Base-by-base conservation (phyloP, 2,797 vertebrate species). In the Sphenopsis melanotis region DNA sequence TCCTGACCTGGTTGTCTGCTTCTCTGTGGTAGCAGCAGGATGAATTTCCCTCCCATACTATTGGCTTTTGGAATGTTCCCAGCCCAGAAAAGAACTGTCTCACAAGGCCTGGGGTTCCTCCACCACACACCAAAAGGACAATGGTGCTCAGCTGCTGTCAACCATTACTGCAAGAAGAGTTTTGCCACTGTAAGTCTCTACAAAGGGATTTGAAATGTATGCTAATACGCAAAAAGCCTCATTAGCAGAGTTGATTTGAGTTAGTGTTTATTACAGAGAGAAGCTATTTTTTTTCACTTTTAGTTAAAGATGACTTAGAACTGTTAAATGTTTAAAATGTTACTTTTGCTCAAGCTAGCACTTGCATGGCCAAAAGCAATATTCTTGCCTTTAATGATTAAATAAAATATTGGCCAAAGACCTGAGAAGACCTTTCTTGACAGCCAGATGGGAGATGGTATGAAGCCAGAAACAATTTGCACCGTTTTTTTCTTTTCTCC, bases 111-210 rank as follows among this genome's bases (percentile, higher is more conserved):
- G 30, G 19, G 4, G 21, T 37, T 85, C 2, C 2, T 59, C 55
- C 32, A 14, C 7, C 0, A 0, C 27, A 59, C 47, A 37, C n/a
- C 36, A 34, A 74, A 85, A 32, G 63, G 26, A 10, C 0, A 0
- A 53, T 14, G 19, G 32, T 34, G 24, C 34, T 63, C 2, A 0
- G 18, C 10, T 30, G 30, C 30, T 36, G 46, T 44, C 8, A 50
- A 3, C 18, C 0, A 1, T 19, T 39, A 39, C 8, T 37, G 34
- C 20, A 37, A 70, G 66, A 76, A 29, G n/a, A 56, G 18, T 64
- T 84, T 60, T 89, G 49, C 15, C 5, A 3, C 19, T 52, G 11
- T 71, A 59, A 66, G 50, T 50, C 52, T 63, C 49, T 36, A 42
- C 36, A 83, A 26, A 23, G 18, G 36, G 10, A 55, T 78, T 83